phyloP scores from a whole-genome alignment of 2,113 vertebrate species.

The Caloenas nicobarica region DNA sequence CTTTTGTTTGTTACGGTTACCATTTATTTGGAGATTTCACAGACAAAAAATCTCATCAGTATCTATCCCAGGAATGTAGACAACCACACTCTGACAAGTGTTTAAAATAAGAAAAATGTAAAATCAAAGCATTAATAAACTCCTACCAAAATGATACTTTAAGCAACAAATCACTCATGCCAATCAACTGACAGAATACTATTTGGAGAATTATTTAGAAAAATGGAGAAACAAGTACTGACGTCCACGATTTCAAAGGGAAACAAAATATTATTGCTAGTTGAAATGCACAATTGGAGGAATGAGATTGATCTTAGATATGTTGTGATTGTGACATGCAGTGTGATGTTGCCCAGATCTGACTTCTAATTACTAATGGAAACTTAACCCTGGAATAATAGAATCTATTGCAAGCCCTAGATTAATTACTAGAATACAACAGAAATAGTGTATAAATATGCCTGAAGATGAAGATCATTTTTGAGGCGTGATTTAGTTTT shows the following conservation, averaged over 20 bases:
- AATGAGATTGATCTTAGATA: neutral
- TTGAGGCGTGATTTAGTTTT: neutral
- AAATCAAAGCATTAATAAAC: neutral
- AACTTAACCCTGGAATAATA: neutral
- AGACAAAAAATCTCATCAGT: neutral
- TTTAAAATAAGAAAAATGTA: neutral
- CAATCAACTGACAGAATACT: neutral
- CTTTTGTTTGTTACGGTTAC: neutral
- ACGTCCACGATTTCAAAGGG: neutral
- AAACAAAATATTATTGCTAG: neutral
- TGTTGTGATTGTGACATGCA: neutral
- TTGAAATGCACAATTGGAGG: neutral
- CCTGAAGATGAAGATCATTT: neutral
- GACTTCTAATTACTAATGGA: neutral
- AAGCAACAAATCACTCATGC: neutral
- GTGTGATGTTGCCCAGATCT: neutral
- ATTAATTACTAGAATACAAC: neutral
- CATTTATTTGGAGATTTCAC: neutral
- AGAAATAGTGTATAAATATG: neutral
- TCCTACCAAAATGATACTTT: neutral
- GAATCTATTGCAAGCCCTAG: neutral
- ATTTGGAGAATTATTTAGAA: neutral
- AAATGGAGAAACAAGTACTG: neutral
- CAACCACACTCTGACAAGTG: neutral
- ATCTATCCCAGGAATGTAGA: neutral